Base-by-base conservation (phyloP, 2,113 vertebrate genomes). In the Pao palembangensis region DNA sequence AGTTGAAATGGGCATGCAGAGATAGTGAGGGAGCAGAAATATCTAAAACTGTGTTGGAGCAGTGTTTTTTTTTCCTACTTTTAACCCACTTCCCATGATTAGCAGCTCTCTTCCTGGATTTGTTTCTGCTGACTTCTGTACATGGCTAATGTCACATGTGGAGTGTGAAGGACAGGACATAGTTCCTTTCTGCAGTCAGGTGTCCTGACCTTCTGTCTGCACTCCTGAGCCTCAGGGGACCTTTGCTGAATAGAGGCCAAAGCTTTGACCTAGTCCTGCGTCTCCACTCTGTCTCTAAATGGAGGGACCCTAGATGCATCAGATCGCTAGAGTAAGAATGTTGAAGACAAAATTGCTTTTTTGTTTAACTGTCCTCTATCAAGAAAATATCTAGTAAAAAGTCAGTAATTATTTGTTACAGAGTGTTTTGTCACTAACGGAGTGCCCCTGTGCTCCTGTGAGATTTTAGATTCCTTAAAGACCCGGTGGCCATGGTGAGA, bases 161-260 rank as follows among this genome's bases (percentile, higher is more conserved):
- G 55, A 14, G 61, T 59, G 71, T 80, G 77, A 85, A 87, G 86
- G 83, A 82, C 74, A 76, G 76, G 69, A 80, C 78, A 55, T 16
- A 18, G 82, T 62, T 69, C 75, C 73, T 77, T 73, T 61, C 49
- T 19, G 64, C 77, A 76, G 85, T 86, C 80, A 78, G 80, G 79
- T 81, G 78, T 81, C 64, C 69, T 82, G 85, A 88, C 83, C 88
- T 81, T 73, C 68, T 75, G 82, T 75, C 85, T 84, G 80, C 67
- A 57, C 80, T 5, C 56, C 71, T 62, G 61, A 44, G 77, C 77
- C 83, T 70, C 80, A 1, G 51, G 75, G 73, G 80, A 74, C 54
- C 77, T 77, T 61, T 62, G 64, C 43, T 60, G 80, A 88, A 87
- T 86, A 69, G 83, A 84, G 88, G 85, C 75, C 79, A 74, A 58